These are phyloP conservation scores for Drosophila fungiperda DNA, from an alignment of 2,888 invertebrate genomes.

Conservation along the genomic window DNA sequence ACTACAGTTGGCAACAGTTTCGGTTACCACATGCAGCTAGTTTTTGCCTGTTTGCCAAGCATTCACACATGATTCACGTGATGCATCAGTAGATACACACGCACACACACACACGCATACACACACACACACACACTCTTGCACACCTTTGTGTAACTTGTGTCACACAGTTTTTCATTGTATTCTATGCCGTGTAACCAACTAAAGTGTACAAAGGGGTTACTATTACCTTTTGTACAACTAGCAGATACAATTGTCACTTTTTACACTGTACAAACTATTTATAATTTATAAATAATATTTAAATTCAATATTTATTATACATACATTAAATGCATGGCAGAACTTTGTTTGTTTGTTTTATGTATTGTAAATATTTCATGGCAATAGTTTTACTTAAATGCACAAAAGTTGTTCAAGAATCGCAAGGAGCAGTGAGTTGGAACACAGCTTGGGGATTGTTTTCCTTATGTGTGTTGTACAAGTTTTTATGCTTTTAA, in stretches of 20 bases:
- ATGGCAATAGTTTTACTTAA: background rate
- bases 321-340: background rate
- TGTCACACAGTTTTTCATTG: constrained; percentile 39
- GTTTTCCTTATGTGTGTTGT: background rate
- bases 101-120: background rate
- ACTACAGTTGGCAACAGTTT: constrained; percentile 17
- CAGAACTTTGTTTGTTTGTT: background rate
- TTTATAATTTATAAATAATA: background rate
- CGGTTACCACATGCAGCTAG: constrained; percentile 13
- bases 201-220: background rate
- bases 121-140: background rate
- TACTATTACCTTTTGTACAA: background rate
- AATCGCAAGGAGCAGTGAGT: background rate
- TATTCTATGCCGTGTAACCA: constrained; percentile 12
- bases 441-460: no score
- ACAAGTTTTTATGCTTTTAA: no score
- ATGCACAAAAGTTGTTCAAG: background rate
- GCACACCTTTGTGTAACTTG: constrained; percentile 21
- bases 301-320: background rate
- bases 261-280: background rate
- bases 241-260: background rate
- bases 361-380: background rate
- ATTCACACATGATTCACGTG: constrained; percentile 3
- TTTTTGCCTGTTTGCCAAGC: constrained; percentile 24
- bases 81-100: background rate